These are phyloP conservation scores for Pampus argenteus DNA, from an alignment of 2,797 vertebrate species.

Conservation along the genomic window DNA sequence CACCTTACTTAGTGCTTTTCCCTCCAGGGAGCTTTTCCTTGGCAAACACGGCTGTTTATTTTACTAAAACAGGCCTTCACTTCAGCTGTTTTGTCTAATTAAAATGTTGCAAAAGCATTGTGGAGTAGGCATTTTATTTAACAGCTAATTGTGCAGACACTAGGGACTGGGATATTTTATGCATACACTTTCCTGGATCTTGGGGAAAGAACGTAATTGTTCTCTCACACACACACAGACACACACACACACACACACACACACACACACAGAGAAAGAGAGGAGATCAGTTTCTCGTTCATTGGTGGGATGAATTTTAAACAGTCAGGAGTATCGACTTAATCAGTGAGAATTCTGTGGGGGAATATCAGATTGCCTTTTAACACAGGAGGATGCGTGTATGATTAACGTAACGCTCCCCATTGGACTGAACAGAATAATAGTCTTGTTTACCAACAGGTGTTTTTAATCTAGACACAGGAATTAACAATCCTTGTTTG, in stretches of 20 bases:
- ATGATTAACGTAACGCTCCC: constrained; percentile 93
- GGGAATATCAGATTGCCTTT: constrained; percentile 96
- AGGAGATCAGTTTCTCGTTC: constrained; percentile 93
- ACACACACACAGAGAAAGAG: constrained; percentile 68
- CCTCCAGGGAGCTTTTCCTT: constrained; percentile 84
- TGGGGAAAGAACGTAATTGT: constrained; percentile 63
- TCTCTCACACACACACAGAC: constrained; percentile 14
- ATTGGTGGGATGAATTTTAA: constrained; percentile 97
- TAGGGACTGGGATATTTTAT: constrained; percentile 92
- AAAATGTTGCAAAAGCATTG: constrained; percentile 92
- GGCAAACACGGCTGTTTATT: constrained; percentile 92
- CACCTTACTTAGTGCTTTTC: constrained; percentile 67
- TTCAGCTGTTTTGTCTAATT: constrained; percentile 95
- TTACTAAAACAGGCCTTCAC: constrained; percentile 92
- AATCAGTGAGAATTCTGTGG: constrained; percentile 94
- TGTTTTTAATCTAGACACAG: constrained; percentile 86
- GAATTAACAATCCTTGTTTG: constrained; percentile 73
- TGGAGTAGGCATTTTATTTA: constrained; percentile 96
- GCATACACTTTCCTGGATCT: constrained; percentile 93
- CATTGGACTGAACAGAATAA: constrained; percentile 89
- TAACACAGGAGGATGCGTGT: constrained; percentile 95
- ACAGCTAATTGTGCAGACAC: constrained; percentile 98
- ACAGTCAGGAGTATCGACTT: constrained; percentile 92
- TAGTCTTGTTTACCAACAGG: constrained; percentile 97
- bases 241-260: neutral